Evolutionary conservation across 2,797 vertebrate species (phyloP).

Genomic region (Picus viridis): DNA sequence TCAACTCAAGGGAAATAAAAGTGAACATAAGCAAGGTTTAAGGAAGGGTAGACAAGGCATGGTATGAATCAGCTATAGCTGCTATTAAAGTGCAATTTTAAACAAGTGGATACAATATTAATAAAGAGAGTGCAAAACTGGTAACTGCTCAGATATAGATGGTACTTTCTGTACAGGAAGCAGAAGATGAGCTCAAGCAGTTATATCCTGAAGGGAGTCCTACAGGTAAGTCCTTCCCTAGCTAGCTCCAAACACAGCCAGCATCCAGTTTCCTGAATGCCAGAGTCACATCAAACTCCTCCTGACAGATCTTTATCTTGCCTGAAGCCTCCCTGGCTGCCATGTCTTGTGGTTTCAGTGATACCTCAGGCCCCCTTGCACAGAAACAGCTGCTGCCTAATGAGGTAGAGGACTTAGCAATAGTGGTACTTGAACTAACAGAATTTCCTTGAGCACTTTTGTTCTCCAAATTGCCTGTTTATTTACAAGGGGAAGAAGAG

Average conservation of each 20-base stretch:
- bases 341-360: not conserved
- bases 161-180: not conserved
- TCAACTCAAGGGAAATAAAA: not conserved
- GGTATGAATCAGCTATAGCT: not conserved
- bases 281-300: not conserved
- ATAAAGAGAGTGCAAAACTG: not conserved
- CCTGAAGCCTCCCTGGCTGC: not conserved
- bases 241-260: not conserved
- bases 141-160: not conserved
- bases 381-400: not conserved
- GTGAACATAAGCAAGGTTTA: not conserved
- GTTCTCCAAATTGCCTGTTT: not conserved
- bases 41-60: not conserved
- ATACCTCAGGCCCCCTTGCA: not conserved
- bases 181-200: not conserved
- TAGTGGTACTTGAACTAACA: not conserved
- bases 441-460: not conserved
- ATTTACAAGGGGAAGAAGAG: not conserved
- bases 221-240: not conserved
- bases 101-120: not conserved
- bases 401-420: not conserved
- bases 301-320: not conserved
- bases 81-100: not conserved
- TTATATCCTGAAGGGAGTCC: not conserved
- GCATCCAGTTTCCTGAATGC: not conserved